Evolutionary conservation across 2,888 invertebrate species (phyloP).

Genomic region (Globia sparganii): DNA sequence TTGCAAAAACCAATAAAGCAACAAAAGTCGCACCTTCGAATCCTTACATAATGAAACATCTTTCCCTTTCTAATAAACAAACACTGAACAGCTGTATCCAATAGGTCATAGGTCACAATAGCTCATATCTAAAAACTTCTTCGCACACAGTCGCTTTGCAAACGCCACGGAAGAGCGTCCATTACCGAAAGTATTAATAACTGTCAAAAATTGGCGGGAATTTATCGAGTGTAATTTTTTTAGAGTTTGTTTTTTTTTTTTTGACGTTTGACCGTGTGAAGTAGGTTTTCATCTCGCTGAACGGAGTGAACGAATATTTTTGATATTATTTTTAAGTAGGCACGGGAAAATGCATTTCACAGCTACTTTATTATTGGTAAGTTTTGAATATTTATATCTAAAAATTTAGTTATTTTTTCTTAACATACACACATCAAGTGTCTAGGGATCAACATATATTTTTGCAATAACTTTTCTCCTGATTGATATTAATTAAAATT

Average conservation of each 20-base stretch:
- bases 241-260: neutral
- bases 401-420: neutral
- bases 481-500: no score
- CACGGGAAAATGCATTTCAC: constrained; percentile 37
- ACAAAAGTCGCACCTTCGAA: constrained; percentile 54
- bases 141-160: constrained; percentile 58
- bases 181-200: constrained; percentile 32
- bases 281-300: neutral
- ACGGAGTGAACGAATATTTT: neutral
- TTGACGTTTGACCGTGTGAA: neutral
- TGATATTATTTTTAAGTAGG: neutral
- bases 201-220: constrained; percentile 60
- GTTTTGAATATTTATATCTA: constrained; percentile 13
- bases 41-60: constrained; percentile 50
- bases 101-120: constrained; percentile 65
- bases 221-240: neutral
- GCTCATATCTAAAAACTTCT: constrained; percentile 28
- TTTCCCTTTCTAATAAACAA: constrained; percentile 57
- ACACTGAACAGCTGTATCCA: constrained; percentile 47
- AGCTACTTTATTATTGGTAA: constrained; percentile 44
- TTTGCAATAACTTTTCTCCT: no score
- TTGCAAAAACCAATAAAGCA: constrained; percentile 38
- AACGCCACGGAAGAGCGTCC: constrained; percentile 54
- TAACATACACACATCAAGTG: no score
- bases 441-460: no score